Conservation (phyloP, 1,140 invertebrate genomes). For the Rhopalosiphum maidis region DNA sequence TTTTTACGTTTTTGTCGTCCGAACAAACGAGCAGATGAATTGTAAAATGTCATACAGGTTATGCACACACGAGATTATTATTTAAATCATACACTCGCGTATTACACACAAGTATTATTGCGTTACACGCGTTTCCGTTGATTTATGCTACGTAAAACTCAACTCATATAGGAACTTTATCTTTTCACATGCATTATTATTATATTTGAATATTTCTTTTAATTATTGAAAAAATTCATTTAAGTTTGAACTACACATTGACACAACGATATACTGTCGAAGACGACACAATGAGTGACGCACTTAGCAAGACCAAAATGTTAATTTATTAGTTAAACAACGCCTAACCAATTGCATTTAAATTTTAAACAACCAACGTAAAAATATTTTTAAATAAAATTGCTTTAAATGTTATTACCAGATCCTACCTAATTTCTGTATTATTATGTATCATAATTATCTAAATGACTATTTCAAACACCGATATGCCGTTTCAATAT, state of each 20-base stretch:
- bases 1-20: background rate
- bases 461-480: background rate
- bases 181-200: background rate
- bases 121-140: background rate
- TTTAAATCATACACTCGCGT: background rate
- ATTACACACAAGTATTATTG: background rate
- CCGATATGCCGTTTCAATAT: background rate
- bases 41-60: background rate
- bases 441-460: background rate
- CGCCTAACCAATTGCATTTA: no score
- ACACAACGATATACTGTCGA: background rate
- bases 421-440: background rate
- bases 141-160: background rate
- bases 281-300: rapidly evolving
- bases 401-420: background rate
- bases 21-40: background rate
- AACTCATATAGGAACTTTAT: background rate
- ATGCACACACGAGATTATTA: background rate
- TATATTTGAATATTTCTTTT: background rate
- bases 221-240: background rate
- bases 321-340: no score
- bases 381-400: background rate
- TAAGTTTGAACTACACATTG: background rate
- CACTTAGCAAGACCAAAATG: background rate
- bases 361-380: background rate